Evolutionary conservation across 2,113 vertebrate species (phyloP).

Genomic region (Sinocyclocheilus anshuiensis): DNA sequence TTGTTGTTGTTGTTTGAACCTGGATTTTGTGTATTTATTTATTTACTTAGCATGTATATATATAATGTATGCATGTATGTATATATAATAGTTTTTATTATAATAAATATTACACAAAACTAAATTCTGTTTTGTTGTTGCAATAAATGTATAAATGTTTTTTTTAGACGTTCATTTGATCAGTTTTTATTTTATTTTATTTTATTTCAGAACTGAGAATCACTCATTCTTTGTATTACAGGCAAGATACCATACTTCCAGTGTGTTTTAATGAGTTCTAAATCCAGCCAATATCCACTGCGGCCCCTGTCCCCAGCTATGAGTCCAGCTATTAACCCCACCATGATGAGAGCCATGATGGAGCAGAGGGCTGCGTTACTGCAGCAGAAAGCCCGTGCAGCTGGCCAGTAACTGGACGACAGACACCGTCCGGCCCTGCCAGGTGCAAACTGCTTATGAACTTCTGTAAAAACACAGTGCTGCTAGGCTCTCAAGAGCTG

Average conservation of each 20-base stretch:
- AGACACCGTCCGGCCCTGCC: neutral
- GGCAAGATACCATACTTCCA: slow-evolving; percentile 78
- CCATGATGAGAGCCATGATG: slow-evolving; percentile 73
- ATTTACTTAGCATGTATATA: no score
- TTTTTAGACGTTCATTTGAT: no score
- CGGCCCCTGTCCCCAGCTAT: slow-evolving; percentile 71
- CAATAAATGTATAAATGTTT: no score
- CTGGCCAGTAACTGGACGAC: slow-evolving; percentile 64
- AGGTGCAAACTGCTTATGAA: slow-evolving; percentile 15
- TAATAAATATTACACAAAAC: no score
- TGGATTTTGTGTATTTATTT: no score
- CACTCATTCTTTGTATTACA: slow-evolving; percentile 45
- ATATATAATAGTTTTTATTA: no score
- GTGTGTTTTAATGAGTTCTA: slow-evolving; percentile 75
- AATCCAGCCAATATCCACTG: slow-evolving; percentile 70
- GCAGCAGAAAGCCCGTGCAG: slow-evolving; percentile 63
- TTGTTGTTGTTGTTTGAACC: no score
- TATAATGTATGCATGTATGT: no score
- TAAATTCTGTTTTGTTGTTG: no score
- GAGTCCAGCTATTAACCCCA: slow-evolving; percentile 65
- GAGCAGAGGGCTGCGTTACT: slow-evolving; percentile 62
- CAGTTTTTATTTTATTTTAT: neutral
- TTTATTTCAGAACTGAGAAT: neutral
- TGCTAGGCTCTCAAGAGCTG: slow-evolving; percentile 21
- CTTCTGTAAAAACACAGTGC: slow-evolving; percentile 28